A percentile compares a stretch with the other conserved stretches of the same genome.
phyloP scores from a whole-genome alignment of 2,113 vertebrate species.

The Corythornis madagascariensis region DNA sequence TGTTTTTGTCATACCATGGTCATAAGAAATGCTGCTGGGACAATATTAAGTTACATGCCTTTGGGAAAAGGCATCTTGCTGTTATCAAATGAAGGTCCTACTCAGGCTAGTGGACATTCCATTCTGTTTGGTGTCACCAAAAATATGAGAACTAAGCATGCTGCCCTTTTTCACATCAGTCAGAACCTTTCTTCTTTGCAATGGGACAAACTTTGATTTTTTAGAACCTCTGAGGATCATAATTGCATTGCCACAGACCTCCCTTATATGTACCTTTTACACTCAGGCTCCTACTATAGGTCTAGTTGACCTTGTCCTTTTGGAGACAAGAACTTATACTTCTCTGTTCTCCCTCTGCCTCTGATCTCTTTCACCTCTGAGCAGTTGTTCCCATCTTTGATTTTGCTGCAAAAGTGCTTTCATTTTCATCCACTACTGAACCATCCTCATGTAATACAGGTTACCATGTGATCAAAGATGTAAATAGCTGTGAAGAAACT shows the following conservation, averaged over 20 bases:
- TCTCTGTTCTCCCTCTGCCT: not conserved
- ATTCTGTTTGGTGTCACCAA: not conserved
- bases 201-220: not conserved
- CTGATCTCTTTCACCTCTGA: not conserved
- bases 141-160: not conserved
- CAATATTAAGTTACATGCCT: not conserved
- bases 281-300: not conserved
- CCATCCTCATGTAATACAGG: not conserved
- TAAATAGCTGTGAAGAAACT: not conserved
- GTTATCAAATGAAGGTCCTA: not conserved
- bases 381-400: not conserved
- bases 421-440: not conserved
- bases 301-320: not conserved
- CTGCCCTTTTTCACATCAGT: not conserved
- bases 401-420: not conserved
- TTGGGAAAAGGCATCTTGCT: not conserved
- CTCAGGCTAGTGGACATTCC: not conserved
- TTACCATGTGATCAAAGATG: not conserved
- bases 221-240: not conserved
- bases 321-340: not conserved
- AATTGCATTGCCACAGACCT: not conserved
- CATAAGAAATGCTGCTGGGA: not conserved
- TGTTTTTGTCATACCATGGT: not conserved
- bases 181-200: not conserved
- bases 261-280: not conserved